Evolutionary conservation across 2,797 vertebrate genomes (phyloP).

Genomic region (Streptopelia turtur): DNA sequence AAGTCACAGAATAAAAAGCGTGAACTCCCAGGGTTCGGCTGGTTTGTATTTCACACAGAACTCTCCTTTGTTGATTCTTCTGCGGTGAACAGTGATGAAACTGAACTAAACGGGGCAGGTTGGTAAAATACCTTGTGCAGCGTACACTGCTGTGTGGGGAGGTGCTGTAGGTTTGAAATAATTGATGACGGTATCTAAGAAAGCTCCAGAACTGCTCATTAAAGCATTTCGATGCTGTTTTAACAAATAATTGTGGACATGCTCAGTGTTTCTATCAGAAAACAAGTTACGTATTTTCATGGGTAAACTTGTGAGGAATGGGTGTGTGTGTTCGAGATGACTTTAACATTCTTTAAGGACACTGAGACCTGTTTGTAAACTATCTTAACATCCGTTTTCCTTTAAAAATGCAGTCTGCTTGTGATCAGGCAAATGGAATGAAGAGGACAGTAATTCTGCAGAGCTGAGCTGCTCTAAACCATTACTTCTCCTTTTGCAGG

Average conservation of each 20-base stretch:
- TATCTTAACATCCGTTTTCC: not conserved
- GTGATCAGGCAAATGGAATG: not conserved
- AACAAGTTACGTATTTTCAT: not conserved
- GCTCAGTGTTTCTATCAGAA: not conserved
- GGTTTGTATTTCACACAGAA: not conserved
- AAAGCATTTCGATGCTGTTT: not conserved
- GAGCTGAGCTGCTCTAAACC: not conserved
- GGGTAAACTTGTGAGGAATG: not conserved
- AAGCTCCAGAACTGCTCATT: not conserved
- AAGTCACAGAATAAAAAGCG: not conserved
- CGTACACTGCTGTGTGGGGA: not conserved
- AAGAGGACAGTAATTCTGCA: not conserved
- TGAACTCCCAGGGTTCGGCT: not conserved
- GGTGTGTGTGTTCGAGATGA: not conserved
- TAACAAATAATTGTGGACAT: not conserved
- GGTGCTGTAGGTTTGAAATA: not conserved
- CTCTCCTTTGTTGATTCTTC: not conserved
- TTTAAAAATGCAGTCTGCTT: not conserved
- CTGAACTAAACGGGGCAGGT: not conserved
- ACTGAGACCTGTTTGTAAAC: not conserved
- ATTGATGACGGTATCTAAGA: not conserved
- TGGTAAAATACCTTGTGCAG: not conserved
- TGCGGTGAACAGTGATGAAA: not conserved
- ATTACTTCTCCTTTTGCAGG: not conserved
- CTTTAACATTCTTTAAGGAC: not conserved